A percentile compares a stretch with the other conserved stretches of the same genome.
phyloP scores from a whole-genome alignment of 2,888 invertebrate genomes.

The Bombylius discolor region DNA sequence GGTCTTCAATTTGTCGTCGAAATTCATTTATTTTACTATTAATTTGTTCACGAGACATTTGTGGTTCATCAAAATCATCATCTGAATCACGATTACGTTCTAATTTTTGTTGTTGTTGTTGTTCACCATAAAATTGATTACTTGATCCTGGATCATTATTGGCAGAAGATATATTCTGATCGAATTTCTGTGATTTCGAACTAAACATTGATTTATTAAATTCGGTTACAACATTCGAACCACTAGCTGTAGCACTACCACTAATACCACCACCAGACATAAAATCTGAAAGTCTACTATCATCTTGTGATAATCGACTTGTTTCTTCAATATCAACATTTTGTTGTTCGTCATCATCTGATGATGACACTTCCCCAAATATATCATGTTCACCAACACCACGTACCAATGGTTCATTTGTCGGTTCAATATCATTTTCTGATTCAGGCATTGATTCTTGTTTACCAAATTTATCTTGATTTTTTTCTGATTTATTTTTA shows the following conservation, averaged over 20 bases:
- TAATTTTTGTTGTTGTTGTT: slow-evolving; percentile 20
- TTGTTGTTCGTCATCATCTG: slow-evolving; percentile 57
- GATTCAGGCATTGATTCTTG: slow-evolving; percentile 25
- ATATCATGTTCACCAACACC: slow-evolving; percentile 64
- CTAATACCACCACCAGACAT: slow-evolving; percentile 41
- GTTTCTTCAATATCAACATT: slow-evolving; percentile 71
- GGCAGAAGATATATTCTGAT: neutral
- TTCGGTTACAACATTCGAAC: slow-evolving; percentile 23
- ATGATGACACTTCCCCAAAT: slow-evolving; percentile 86
- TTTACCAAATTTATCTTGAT: slow-evolving; percentile 20
- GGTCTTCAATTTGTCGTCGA: slow-evolving; percentile 58
- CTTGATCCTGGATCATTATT: neutral
- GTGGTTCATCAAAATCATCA: slow-evolving; percentile 22
- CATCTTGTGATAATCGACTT: slow-evolving; percentile 59
- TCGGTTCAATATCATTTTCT: slow-evolving; percentile 25
- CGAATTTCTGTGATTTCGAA: slow-evolving; percentile 16
- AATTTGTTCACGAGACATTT: slow-evolving; percentile 40
- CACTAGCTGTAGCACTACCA: slow-evolving; percentile 10
- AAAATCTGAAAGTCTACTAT: slow-evolving; percentile 59
- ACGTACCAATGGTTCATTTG: slow-evolving; percentile 24
- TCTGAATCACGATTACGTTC: slow-evolving; percentile 12
- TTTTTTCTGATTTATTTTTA: slow-evolving; percentile 11
- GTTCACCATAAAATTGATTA: slow-evolving; percentile 24
- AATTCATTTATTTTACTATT: slow-evolving; percentile 55
- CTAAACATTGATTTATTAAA: slow-evolving; percentile 32